Conservation (phyloP, 2,888 invertebrate genomes). For the Macrosiphum euphorbiae region DNA sequence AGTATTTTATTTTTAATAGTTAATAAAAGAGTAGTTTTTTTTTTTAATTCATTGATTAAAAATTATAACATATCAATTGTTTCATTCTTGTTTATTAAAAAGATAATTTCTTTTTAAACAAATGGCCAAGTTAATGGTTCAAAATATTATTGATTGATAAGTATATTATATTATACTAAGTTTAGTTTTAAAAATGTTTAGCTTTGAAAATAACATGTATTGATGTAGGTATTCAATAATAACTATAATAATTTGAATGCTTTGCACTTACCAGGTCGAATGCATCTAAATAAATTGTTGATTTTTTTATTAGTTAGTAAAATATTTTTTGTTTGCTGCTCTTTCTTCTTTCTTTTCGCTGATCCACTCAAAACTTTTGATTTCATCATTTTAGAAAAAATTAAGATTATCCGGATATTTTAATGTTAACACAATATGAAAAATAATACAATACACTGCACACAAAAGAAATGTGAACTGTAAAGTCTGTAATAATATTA, state of each 20-base stretch:
- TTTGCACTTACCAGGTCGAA: too few relatives aligned
- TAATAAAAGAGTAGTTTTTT: conserved; percentile 10
- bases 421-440: background rate
- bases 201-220: too few relatives aligned
- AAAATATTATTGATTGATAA: background rate
- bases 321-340: too few relatives aligned
- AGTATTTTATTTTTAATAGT: background rate
- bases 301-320: too few relatives aligned
- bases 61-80: background rate
- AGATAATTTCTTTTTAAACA: background rate
- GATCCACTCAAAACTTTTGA: too few relatives aligned
- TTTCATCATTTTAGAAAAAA: too few relatives aligned
- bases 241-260: too few relatives aligned
- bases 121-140: background rate
- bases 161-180: too few relatives aligned
- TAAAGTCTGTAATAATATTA: background rate
- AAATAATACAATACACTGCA: background rate
- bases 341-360: too few relatives aligned
- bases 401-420: background rate
- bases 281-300: too few relatives aligned
- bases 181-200: too few relatives aligned
- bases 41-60: background rate
- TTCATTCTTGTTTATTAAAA: background rate
- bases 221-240: too few relatives aligned
- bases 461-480: background rate